Base-by-base conservation (phyloP, 2,113 vertebrate genomes). In the Scatophagus argus region DNA sequence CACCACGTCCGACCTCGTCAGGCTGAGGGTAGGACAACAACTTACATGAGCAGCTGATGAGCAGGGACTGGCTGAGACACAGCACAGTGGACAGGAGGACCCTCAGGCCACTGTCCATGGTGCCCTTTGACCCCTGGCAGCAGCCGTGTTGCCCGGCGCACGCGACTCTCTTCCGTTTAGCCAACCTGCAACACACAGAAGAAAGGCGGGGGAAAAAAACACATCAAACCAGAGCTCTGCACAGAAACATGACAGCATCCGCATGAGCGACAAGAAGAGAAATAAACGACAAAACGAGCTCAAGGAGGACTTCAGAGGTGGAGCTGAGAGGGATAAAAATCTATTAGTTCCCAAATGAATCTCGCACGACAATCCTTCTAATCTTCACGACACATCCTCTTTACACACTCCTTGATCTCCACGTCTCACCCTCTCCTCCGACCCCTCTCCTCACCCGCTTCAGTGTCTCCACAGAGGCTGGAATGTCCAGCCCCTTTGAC, bases 91-190 rank as follows among this genome's bases (percentile, higher is more conserved):
- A 94, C 91, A 95, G 89, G 92, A 93, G 86, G 89, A 93, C 91
- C 89, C 89, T 91, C n/a, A 93, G 90, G 92, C 92, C 90, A 83
- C 87, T 52, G 87, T 92, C 94, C 95, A 95, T 95, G 91, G 82
- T 87, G 92, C 61, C 47, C 83, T 83, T 82, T 83, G 79, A 93
- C 85, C 91, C 92, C 90, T 71, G 79, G 86, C 88, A 82, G 88
- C 81, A 75, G 89, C 90, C 83, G 88, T 87, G 86, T 81, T 84
- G 78, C 55, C 81, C 77, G 17, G 66, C 59, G 44, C 66, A 54
- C 54, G 78, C 82, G 13, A n/a, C 79, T 64, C 63, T 86, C 12
- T 80, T 86, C 86, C 62, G 82, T 63, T 88, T 55, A 44, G 74
- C 86, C 87, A 89, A 93, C 88, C 94, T 94, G 90, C 41, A 87